Evolutionary conservation across 2,113 vertebrate species (phyloP).

Genomic region (Indicator indicator): DNA sequence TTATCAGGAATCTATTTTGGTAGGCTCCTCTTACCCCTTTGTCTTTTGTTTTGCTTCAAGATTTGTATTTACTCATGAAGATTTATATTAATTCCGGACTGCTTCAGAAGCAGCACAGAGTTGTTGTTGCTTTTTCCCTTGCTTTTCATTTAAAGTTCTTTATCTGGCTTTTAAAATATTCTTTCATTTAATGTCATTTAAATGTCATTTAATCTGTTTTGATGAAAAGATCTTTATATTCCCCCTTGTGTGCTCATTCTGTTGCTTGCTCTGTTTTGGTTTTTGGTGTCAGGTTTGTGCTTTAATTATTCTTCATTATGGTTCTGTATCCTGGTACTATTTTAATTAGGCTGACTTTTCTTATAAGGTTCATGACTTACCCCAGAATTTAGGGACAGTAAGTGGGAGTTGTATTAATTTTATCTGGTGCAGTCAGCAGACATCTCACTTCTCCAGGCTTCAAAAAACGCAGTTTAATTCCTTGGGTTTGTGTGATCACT

Average conservation of each 20-base stretch:
- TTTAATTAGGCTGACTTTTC: background rate
- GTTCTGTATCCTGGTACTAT: background rate
- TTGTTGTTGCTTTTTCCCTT: background rate
- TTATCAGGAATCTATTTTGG: background rate
- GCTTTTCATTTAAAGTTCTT: background rate
- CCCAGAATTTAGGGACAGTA: background rate
- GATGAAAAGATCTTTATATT: background rate
- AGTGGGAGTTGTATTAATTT: background rate
- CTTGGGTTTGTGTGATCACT: accelerated
- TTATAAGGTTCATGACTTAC: background rate
- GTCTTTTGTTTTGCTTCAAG: background rate
- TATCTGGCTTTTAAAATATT: background rate
- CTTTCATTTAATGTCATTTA: background rate
- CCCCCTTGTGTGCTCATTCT: background rate
- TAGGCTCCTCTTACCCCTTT: background rate
- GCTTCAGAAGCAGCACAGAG: background rate
- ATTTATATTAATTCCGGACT: background rate
- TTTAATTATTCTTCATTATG: background rate
- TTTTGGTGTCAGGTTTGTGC: background rate
- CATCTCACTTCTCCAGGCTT: background rate
- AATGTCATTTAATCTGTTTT: background rate
- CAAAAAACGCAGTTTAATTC: accelerated
- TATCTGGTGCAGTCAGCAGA: background rate
- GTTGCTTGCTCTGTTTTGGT: background rate
- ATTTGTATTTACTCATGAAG: background rate